Evolutionary conservation across 2,888 invertebrate genomes (phyloP).

Genomic region (Fragum whitleyi): DNA sequence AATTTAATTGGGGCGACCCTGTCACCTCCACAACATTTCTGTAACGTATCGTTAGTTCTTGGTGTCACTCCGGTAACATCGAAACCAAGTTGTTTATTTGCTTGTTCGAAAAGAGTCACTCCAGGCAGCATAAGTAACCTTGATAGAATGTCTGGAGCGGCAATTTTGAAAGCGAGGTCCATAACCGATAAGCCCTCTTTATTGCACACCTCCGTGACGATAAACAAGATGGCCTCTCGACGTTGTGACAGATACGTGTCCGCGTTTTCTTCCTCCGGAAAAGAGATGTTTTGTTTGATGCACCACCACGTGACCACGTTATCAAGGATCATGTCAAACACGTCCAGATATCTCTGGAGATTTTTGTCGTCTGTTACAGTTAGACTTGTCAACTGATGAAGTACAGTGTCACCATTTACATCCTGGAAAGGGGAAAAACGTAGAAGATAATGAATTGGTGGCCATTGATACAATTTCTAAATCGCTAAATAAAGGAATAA

Average conservation of each 20-base stretch:
- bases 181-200: constrained; percentile 75
- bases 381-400: constrained; percentile 76
- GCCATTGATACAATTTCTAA: no score
- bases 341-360: constrained; percentile 61
- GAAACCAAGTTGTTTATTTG: constrained; percentile 57
- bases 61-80: constrained; percentile 81
- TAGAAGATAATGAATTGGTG: no score
- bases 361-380: constrained; percentile 62
- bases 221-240: constrained; percentile 71
- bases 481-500: no score
- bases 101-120: constrained; percentile 72
- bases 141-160: constrained; percentile 75
- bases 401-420: constrained; percentile 77
- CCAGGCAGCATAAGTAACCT: constrained; percentile 75
- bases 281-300: constrained; percentile 67
- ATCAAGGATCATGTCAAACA: constrained; percentile 69
- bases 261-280: constrained; percentile 73
- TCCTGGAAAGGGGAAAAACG: constrained; percentile 68
- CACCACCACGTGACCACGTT: constrained; percentile 80
- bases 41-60: constrained; percentile 64
- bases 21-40: constrained; percentile 38
- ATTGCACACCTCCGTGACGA: constrained; percentile 76
- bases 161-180: constrained; percentile 74
- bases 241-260: constrained; percentile 50
- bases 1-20: constrained; percentile 39